Percentiles rank a stretch among this genome's conserved stretches.
These are phyloP conservation scores for Atractosteus spatula DNA, from an alignment of 2,113 vertebrate genomes.

Conservation along the genomic window DNA sequence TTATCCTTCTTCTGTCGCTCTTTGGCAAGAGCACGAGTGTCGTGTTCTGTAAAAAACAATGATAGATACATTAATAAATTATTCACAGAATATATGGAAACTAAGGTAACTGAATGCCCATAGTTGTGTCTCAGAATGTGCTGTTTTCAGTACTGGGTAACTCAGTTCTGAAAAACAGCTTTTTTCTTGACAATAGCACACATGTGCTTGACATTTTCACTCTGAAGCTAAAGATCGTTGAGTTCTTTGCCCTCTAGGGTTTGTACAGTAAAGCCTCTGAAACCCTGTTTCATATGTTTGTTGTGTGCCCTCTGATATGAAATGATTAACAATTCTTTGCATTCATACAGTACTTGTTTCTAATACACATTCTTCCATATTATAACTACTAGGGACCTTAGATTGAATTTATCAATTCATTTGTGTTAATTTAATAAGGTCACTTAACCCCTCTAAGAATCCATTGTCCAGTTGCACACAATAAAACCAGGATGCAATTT, in stretches of 20 bases:
- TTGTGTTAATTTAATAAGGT: constrained; percentile 77
- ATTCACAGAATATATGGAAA: background rate
- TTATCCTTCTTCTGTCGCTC: constrained; percentile 98
- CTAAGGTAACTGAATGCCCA: background rate
- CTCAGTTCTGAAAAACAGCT: no score
- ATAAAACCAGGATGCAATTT: constrained; percentile 69
- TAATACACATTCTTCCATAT: constrained; percentile 76
- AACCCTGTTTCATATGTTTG: background rate
- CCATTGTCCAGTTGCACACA: constrained; percentile 67
- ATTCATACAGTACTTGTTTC: constrained; percentile 20
- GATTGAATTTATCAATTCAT: constrained; percentile 73
- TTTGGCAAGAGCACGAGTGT: constrained; percentile 88
- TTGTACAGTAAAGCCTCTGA: background rate
- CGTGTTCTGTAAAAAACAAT: constrained; percentile 71
- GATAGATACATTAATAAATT: constrained; percentile 13
- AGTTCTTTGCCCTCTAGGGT: background rate
- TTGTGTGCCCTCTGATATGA: background rate
- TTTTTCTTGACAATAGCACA: no score
- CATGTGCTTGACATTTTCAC: background rate
- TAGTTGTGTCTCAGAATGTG: no score
- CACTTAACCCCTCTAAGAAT: constrained; percentile 67
- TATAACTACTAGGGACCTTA: constrained; percentile 71
- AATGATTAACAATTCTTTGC: constrained; percentile 5
- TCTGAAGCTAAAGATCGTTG: background rate
- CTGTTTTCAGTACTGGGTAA: no score